Conservation (phyloP, 1,140 invertebrate species). For the Hylaeus volcanicus region DNA sequence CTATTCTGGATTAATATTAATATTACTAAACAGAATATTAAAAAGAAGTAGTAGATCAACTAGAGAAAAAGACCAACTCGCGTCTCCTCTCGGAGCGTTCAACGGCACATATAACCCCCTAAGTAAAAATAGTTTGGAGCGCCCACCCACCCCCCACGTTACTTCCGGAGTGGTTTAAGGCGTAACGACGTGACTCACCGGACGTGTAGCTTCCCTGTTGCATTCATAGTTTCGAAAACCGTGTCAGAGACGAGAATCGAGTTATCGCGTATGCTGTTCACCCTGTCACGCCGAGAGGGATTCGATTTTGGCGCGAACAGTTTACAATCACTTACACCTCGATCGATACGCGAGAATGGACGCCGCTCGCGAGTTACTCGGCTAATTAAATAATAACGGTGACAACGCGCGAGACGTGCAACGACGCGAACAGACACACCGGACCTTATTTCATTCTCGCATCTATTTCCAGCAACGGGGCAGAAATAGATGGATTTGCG, state of each 20-base stretch:
- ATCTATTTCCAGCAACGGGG: constrained; percentile 61
- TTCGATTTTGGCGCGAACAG: not conserved
- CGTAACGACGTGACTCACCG: constrained; percentile 3
- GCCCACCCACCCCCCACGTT: not conserved
- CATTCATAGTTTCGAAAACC: not conserved
- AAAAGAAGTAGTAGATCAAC: too few species aligned
- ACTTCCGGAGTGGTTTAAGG: constrained; percentile 19
- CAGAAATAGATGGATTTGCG: constrained; percentile 59
- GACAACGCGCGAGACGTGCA: not conserved
- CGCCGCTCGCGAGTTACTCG: not conserved
- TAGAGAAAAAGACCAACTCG: too few species aligned
- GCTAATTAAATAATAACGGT: not conserved
- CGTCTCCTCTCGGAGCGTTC: not conserved
- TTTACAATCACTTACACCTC: not conserved
- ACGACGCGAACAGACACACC: constrained; percentile 9
- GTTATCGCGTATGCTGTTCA: too few species aligned
- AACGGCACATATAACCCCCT: too few species aligned
- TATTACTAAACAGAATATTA: too few species aligned
- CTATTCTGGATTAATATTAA: too few species aligned
- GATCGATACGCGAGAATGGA: not conserved
- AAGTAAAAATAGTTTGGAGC: constrained; percentile 51
- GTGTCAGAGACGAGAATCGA: not conserved
- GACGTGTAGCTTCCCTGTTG: not conserved
- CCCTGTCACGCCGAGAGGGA: too few species aligned
- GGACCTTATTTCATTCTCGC: constrained; percentile 50